Evolutionary conservation across 2,113 vertebrate species (phyloP), one percentile per base, ranked within the genome.

Genomic region (Nycticebus coucang): DNA sequence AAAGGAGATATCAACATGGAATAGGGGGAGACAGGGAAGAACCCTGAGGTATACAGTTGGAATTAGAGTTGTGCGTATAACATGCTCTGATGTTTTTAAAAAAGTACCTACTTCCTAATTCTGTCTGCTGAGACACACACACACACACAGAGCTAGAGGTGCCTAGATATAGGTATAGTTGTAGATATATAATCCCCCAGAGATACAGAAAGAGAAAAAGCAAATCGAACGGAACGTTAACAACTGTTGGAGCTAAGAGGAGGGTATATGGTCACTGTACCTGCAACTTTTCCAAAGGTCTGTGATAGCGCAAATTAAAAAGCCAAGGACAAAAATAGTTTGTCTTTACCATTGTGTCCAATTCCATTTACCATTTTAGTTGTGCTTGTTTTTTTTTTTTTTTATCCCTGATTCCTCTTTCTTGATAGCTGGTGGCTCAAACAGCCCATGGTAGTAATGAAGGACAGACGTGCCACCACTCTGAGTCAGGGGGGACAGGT

Each of bases 391-490:
- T 87, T 85, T 50, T 33, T 41, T 41, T 4, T 72, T 87, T 85
- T 50, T 33, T 53, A 79, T 69, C 55, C 59, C 35, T 41, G 18
- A 28, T n/a, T 91, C 77, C 5, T 55, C 85, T 87, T 81, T 35
- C 75, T 71, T 26, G 62, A n/a, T 37, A 75, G 80, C 26, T 19
- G 11, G 66, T 33, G 69, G 53, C 5, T 37, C 33, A 59, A 71
- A 78, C 6, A 60, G 71, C 53, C 78, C 3, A 2, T 0, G 4
- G n/a, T 13, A 28, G n/a, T 13, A 28, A 53, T 24, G 28, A 22
- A 7, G 21, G n/a, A 12, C 0, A 68, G 30, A 4, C 15, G 4
- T 0, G 2, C 17, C 26, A 7, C 2, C 45, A 53, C 22, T 33
- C 12, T 41, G 60, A 53, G 33, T 15, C 35, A 59, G 84, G 41